Base-by-base conservation (phyloP, 2,797 vertebrate species). In the Enteromius paludinosus region DNA sequence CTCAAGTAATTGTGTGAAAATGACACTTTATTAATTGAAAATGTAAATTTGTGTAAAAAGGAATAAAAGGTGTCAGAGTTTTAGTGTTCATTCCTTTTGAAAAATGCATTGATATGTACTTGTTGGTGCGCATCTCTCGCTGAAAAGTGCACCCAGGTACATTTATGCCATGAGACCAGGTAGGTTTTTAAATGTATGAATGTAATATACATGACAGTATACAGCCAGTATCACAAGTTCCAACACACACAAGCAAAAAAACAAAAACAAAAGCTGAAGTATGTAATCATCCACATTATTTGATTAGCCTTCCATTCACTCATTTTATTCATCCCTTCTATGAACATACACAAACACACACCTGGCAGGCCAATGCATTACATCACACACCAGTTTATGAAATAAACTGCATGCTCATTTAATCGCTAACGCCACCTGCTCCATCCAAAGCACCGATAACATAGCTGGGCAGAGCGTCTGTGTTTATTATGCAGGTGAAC, bases 351-450 rank as follows among this genome's bases (percentile, higher is more conserved):
- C 59, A 72, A 14, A 80, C 71, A 49, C 70, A 68, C 59, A 79
- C 76, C 59, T 65, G 66, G 68, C 66, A 62, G n/a, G 76, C n/a
- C 28, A 64, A 66, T 54, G 69, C 23, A 65, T 77, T 65, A 65
- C 76, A 73, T 83, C 64, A 77, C 64, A 83, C 61, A 38, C 20
- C 45, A 38, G 20, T 49, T 78, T 66, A 38, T 38, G 70, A 33
- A n/a, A 49, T 72, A 30, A 72, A 74, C n/a, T 10, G 49, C 33
- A 15, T 52, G 59, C 61, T 73, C 41, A 38, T 62, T 23, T 62
- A 64, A 47, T 45, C 3, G 28, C 69, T 62, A 81, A 74, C 41
- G 6, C 79, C 79, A 73, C 59, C 79, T 81, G 79, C 47, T 45
- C 28, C 30, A 35, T 45, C 43, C n/a, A 73, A 62, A 64, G 45